Evolutionary conservation across 1,140 invertebrate species (phyloP).

Genomic region (Drosophila seguyi): DNA sequence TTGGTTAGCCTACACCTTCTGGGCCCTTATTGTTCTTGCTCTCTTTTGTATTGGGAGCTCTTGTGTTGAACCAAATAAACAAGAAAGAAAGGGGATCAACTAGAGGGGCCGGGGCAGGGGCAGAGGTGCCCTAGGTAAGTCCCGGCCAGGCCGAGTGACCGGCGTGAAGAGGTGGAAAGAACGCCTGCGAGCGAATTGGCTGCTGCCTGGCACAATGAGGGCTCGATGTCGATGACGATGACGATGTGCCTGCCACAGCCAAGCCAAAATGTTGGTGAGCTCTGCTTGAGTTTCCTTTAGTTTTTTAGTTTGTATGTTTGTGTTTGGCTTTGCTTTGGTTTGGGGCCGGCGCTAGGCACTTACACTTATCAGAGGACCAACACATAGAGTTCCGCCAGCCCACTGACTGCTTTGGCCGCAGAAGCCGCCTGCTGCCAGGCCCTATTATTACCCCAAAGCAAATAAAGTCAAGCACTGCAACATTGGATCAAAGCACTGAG

Average conservation of each 20-base stretch:
- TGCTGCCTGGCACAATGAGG: conserved; percentile 49
- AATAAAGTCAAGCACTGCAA: conserved; percentile 59
- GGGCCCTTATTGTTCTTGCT: conserved; percentile 62
- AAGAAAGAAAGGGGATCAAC: conserved; percentile 37
- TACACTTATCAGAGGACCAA: conserved; percentile 71
- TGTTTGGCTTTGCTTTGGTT: conserved; percentile 6
- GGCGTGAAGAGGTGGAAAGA: conserved; percentile 23
- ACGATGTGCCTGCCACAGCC: conserved; percentile 23
- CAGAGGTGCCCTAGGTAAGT: conserved; percentile 18
- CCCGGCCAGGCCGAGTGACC: conserved; percentile 35
- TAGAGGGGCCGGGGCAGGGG: conserved; percentile 13
- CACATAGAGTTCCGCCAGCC: conserved; percentile 37
- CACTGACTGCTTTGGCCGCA: conserved; percentile 58
- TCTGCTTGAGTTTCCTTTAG: conserved; percentile 2
- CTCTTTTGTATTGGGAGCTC: conserved; percentile 60
- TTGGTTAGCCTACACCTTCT: conserved; percentile 36
- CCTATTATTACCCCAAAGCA: conserved; percentile 79
- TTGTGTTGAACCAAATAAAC: conserved; percentile 65
- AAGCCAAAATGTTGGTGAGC: conserved; percentile 52
- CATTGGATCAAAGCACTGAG: conserved; percentile 49
- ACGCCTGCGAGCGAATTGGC: conserved; percentile 70
- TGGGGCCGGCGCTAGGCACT: conserved; percentile 64
- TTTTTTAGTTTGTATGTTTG: conserved; percentile 1
- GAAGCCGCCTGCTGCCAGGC: conserved; percentile 73
- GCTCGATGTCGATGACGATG: conserved; percentile 41